Evolutionary conservation across 2,797 vertebrate genomes (phyloP).

Genomic region (Zalophus californianus): DNA sequence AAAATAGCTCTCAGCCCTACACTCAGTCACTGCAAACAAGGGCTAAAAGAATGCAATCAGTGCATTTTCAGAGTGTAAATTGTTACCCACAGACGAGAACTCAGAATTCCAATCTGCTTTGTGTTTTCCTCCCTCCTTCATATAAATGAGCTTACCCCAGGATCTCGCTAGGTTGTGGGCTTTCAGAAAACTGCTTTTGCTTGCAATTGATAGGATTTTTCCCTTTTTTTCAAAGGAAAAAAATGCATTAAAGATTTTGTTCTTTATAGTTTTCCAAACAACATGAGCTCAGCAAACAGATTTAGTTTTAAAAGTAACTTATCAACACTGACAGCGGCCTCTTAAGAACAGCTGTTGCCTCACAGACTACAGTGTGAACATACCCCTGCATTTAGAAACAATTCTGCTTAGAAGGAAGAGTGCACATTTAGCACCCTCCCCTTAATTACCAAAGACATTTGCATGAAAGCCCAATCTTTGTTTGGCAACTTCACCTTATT

Average conservation of each 20-base stretch:
- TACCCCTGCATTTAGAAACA: constrained; percentile 80
- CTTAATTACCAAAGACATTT: constrained; percentile 82
- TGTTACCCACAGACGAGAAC: constrained; percentile 62
- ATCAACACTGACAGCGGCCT: constrained; percentile 79
- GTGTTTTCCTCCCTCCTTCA: constrained; percentile 57
- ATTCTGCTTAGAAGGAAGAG: constrained; percentile 68
- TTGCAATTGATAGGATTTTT: constrained; percentile 75
- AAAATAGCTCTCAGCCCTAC: constrained; percentile 50
- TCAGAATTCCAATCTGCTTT: constrained; percentile 68
- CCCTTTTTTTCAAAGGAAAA: constrained; percentile 58
- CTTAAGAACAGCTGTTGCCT: constrained; percentile 82
- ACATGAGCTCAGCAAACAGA: constrained; percentile 84
- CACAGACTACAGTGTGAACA: constrained; percentile 74
- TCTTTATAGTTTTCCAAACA: constrained; percentile 80
- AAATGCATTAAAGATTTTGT: constrained; percentile 78
- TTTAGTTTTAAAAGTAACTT: constrained; percentile 83
- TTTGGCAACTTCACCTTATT: constrained; percentile 77
- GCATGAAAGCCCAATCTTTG: constrained; percentile 77
- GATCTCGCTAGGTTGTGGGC: constrained; percentile 63
- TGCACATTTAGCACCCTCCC: constrained; percentile 71
- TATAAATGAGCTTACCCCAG: constrained; percentile 71
- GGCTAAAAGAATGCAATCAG: constrained; percentile 55
- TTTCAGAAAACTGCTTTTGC: constrained; percentile 79
- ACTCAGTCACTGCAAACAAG: constrained; percentile 43
- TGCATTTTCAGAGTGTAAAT: constrained; percentile 68